Percentiles rank a stretch among this genome's conserved stretches.
These are phyloP conservation scores for Trichonephila clavata DNA, from an alignment of 1,140 invertebrate genomes.

Conservation along the genomic window DNA sequence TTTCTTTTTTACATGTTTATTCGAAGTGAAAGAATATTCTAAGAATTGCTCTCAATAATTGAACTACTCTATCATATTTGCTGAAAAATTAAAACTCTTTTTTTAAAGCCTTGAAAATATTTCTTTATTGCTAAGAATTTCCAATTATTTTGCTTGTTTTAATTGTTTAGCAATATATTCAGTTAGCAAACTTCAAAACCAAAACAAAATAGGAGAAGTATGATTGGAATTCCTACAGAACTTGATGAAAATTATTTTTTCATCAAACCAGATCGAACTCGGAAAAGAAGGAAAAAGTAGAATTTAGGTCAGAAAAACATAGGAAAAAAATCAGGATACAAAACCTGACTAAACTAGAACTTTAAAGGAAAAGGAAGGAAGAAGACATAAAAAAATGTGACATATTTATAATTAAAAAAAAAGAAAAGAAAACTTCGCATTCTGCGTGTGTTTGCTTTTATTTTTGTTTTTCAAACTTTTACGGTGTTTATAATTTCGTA, in stretches of 20 bases:
- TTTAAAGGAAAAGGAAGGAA: conserved; percentile 66
- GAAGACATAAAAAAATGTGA: conserved; percentile 14
- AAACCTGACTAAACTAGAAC: conserved; percentile 68
- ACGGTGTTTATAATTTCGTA: conserved; percentile 21
- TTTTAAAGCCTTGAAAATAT: too few species aligned
- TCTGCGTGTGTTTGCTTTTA: neutral
- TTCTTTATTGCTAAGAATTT: too few species aligned
- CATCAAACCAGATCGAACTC: neutral
- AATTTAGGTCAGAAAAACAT: conserved; percentile 68
- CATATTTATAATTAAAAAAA: conserved; percentile 28
- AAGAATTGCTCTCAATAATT: too few species aligned
- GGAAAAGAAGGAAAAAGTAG: conserved; percentile 59
- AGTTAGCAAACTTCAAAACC: neutral
- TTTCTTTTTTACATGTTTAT: too few species aligned
- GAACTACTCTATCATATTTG: too few species aligned
- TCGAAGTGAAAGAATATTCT: too few species aligned
- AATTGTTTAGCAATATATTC: too few species aligned
- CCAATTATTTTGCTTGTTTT: too few species aligned
- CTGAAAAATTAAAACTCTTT: too few species aligned
- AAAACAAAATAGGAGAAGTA: neutral
- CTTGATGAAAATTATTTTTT: neutral
- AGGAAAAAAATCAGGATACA: conserved; percentile 68
- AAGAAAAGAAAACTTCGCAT: conserved; percentile 2
- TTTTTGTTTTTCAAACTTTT: neutral
- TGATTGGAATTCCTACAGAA: neutral